Conservation (phyloP, 2,888 invertebrate genomes). For the Endotricha flammealis region DNA sequence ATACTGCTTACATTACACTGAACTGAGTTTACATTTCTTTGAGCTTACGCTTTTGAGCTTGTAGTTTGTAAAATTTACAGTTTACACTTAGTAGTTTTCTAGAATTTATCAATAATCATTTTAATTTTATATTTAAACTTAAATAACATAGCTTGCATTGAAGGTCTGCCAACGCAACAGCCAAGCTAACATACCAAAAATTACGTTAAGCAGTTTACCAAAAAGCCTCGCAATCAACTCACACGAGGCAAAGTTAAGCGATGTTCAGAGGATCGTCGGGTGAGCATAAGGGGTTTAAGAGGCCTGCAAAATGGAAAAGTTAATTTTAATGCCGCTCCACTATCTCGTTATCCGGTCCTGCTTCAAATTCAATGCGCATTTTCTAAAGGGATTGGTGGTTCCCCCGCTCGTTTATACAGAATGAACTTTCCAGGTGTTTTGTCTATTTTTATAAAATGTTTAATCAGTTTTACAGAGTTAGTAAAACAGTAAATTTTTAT, state of each 20-base stretch:
- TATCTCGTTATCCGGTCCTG: slow-evolving; percentile 38
- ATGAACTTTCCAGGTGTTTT: slow-evolving; percentile 23
- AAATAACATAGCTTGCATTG: too few species aligned
- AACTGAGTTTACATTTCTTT: too few species aligned
- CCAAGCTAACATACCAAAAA: not conserved
- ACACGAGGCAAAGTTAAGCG: slow-evolving; percentile 17
- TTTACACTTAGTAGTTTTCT: too few species aligned
- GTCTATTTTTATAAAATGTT: too few species aligned
- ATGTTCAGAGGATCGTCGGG: slow-evolving; percentile 13
- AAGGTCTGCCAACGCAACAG: too few species aligned
- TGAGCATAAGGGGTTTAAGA: slow-evolving; percentile 36
- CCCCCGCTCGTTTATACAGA: slow-evolving; percentile 29
- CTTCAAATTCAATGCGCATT: slow-evolving; percentile 22
- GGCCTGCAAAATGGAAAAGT: slow-evolving; percentile 48
- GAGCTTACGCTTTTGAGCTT: too few species aligned
- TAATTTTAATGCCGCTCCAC: slow-evolving; percentile 49
- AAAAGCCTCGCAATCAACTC: slow-evolving; percentile 3
- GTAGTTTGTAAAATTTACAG: too few species aligned
- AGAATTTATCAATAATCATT: too few species aligned
- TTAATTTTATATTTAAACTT: too few species aligned
- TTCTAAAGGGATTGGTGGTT: slow-evolving; percentile 39
- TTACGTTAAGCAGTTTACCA: not conserved
- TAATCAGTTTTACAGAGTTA: too few species aligned
- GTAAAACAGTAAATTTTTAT: too few species aligned
- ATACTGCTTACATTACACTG: too few species aligned